Base-by-base conservation (phyloP, 2,797 vertebrate genomes). In the Tarsius wallacei region DNA sequence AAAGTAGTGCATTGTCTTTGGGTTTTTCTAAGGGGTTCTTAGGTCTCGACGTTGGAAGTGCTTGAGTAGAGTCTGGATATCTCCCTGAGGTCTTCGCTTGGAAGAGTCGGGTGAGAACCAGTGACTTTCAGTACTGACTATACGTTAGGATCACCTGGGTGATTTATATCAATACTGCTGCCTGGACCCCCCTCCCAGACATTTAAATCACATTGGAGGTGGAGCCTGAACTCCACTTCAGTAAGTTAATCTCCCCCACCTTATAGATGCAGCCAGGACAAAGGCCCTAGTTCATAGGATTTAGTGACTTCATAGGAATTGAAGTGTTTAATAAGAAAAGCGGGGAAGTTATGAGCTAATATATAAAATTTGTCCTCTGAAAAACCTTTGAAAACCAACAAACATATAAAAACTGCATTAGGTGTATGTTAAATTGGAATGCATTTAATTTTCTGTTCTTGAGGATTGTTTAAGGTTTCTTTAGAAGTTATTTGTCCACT, bases 331-430 rank as follows among this genome's bases (percentile, higher is more conserved):
- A 7, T 80, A 76, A 86, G 74, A 76, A 78, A 73, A 93, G 42
- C 71, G 91, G 71, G 59, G 22, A n/a, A 82, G 47, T 82, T 53
- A 53, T 57, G 21, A 82, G 49, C 66, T 77, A 24, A 57, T 71
- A 15, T 4, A n/a, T 59, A 84, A 51, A 82, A 51, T 51, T 53
- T 31, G 14, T 63, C 47, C 31, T 61, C 26, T 82, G 55, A 57
- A 91, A 77, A 59, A 86, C 4, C 19, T 87, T 96, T 77, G 84
- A 95, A 91, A 90, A 89, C 7, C 64, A 78, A 28, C 7, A 81
- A 47, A 87, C 26, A 13, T 76, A 42, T 86, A 88, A 90, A 87
- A 51, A 57, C 17, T 91, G 16, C 49, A 22, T 90, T 84, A 47
- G 51, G 63, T 66, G 19, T 10, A 1, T 77, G 42, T 51, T 93